Evolutionary conservation across 2,113 vertebrate species (phyloP).

Genomic region (Oreotragus oreotragus): DNA sequence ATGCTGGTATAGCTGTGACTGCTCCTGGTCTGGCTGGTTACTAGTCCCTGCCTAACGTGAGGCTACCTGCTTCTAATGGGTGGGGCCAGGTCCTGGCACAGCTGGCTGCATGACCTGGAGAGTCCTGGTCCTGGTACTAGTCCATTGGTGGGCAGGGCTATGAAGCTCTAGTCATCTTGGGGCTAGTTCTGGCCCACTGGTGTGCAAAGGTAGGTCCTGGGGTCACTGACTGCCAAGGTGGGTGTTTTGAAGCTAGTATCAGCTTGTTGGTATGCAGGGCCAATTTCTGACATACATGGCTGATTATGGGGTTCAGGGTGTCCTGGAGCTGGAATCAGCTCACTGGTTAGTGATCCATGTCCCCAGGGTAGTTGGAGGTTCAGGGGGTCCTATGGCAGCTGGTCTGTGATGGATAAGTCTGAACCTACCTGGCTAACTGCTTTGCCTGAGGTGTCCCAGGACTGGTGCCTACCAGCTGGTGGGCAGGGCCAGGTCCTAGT

Average conservation of each 20-base stretch:
- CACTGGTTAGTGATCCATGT: neutral
- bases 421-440: neutral
- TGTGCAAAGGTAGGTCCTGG: neutral
- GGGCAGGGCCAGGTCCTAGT: neutral
- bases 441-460: neutral
- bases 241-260: neutral
- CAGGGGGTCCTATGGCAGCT: neutral
- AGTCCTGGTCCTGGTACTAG: neutral
- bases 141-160: neutral
- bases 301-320: neutral
- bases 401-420: neutral
- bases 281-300: neutral
- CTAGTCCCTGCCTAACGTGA: neutral
- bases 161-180: neutral
- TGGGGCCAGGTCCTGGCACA: neutral
- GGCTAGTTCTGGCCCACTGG: neutral
- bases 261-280: neutral
- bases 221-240: neutral
- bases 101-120: neutral
- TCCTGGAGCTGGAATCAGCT: neutral
- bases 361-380: neutral
- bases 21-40: neutral
- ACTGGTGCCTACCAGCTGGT: neutral
- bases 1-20: neutral
- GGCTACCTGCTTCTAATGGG: neutral